phyloP scores from a whole-genome alignment of 2,113 vertebrate species.

The Alligator sinensis region DNA sequence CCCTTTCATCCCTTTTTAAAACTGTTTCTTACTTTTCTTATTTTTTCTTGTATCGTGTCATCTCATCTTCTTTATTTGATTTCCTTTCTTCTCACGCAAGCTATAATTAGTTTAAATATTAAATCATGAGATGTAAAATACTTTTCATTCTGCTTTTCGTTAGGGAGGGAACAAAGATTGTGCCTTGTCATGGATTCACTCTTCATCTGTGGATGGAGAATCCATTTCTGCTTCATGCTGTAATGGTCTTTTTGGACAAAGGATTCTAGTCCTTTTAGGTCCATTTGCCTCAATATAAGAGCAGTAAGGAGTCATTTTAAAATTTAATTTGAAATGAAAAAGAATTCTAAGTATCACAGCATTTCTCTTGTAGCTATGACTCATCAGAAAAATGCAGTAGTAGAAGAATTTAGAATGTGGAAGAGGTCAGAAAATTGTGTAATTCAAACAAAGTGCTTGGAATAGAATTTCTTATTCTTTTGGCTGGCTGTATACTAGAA shows the following conservation, averaged over 20 bases:
- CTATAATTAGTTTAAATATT: not conserved
- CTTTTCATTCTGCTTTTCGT: not conserved
- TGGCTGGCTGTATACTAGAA: not conserved
- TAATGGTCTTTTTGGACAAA: not conserved
- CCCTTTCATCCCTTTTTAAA: not conserved
- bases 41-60: not conserved
- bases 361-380: not conserved
- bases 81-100: not conserved
- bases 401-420: not conserved
- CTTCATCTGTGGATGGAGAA: not conserved
- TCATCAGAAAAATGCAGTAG: not conserved
- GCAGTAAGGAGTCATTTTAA: conserved; percentile 1
- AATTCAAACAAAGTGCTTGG: not conserved
- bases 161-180: not conserved
- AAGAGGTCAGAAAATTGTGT: not conserved
- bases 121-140: not conserved
- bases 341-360: not conserved
- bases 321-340: not conserved
- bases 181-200: not conserved
- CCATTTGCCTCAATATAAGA: not conserved
- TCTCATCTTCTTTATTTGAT: not conserved
- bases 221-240: not conserved
- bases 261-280: not conserved
- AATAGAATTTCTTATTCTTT: not conserved
- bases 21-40: not conserved